Evolutionary conservation across 2,113 vertebrate genomes (phyloP).

Genomic region (Hymenochirus boettgeri): DNA sequence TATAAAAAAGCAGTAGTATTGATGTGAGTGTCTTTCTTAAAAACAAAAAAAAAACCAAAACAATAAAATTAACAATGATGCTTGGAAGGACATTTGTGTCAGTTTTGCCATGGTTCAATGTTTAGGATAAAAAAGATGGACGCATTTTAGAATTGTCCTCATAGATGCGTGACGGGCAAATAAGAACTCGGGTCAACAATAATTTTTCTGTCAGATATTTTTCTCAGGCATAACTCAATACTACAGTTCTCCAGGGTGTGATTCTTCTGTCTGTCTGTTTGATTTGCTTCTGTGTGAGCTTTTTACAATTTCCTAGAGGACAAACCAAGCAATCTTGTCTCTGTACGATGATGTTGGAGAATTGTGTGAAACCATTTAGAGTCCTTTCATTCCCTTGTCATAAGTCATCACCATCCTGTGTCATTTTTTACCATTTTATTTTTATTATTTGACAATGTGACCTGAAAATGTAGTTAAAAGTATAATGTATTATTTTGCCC

Average conservation of each 20-base stretch:
- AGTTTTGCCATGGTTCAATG: constrained; percentile 48
- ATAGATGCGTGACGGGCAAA: constrained; percentile 43
- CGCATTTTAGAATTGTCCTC: constrained; percentile 46
- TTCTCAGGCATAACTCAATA: constrained; percentile 52
- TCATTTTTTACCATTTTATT: constrained; percentile 31
- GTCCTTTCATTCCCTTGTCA: constrained; percentile 49
- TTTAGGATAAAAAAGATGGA: constrained; percentile 48
- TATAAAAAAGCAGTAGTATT: too few relatives aligned
- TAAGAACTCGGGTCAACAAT: constrained; percentile 50
- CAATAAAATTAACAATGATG: constrained; percentile 43
- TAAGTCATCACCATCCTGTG: constrained; percentile 45
- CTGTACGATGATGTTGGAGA: constrained; percentile 44
- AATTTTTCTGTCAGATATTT: constrained; percentile 59
- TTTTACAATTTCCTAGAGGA: constrained; percentile 49
- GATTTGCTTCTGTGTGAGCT: constrained; percentile 52
- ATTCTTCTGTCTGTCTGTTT: constrained; percentile 54
- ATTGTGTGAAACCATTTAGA: constrained; percentile 52
- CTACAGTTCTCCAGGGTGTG: constrained; percentile 54
- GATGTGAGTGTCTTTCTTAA: too few relatives aligned
- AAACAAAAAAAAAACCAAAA: neutral
- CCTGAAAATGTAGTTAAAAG: constrained; percentile 8
- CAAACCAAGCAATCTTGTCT: constrained; percentile 43
- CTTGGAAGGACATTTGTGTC: constrained; percentile 34
- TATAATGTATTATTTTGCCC: neutral
- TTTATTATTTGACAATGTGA: constrained; percentile 44